These are phyloP conservation scores for Corythornis vintsioides DNA, from an alignment of 2,113 vertebrate species.

Conservation along the genomic window DNA sequence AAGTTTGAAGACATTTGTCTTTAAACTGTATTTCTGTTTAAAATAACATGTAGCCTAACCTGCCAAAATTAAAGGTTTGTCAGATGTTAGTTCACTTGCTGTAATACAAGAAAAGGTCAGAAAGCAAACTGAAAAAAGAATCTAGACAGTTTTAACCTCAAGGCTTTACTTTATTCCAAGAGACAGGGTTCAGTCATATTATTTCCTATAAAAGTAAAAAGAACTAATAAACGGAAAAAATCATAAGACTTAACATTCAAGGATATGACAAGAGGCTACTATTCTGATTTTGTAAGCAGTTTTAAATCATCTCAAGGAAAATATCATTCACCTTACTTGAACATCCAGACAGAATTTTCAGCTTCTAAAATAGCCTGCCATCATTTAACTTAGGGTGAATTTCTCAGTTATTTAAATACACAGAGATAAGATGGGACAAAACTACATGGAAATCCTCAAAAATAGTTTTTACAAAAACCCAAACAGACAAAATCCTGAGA, in stretches of 20 bases:
- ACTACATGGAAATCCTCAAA: background rate
- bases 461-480: background rate
- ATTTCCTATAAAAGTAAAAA: conserved; percentile 46
- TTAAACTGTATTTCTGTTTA: conserved; percentile 40
- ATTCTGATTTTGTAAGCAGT: background rate
- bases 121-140: conserved; percentile 56
- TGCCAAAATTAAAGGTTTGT: conserved; percentile 64
- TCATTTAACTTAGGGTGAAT: background rate
- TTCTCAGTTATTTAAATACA: background rate
- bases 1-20: conserved; percentile 42
- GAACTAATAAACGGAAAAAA: conserved; percentile 33
- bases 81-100: conserved; percentile 46
- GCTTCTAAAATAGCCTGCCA: background rate
- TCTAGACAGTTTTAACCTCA: conserved; percentile 36
- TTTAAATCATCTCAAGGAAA: conserved; percentile 14
- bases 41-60: conserved; percentile 30
- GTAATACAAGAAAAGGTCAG: conserved; percentile 67
- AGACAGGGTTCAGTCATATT: conserved; percentile 36
- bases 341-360: background rate
- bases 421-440: background rate
- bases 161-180: conserved; percentile 49
- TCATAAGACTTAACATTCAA: conserved; percentile 42
- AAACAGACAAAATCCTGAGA: background rate
- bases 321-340: conserved; percentile 1
- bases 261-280: conserved; percentile 34